A percentile compares a stretch with the other conserved stretches of the same genome.
Evolutionary conservation across 2,113 vertebrate species (phyloP).

Genomic region (Pluvianellus socialis): DNA sequence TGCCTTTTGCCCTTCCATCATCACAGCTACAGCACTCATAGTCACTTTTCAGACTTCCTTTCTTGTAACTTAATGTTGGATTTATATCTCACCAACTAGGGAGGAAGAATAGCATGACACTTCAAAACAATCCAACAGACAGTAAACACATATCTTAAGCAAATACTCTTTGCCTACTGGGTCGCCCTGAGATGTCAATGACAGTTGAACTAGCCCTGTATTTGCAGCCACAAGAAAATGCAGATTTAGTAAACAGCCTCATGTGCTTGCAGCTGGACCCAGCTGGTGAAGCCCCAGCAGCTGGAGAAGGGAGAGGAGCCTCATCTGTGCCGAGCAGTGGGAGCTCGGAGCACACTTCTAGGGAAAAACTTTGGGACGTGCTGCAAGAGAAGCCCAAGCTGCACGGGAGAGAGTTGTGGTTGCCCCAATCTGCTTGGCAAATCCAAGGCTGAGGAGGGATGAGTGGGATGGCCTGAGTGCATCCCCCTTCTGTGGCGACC

Average conservation of each 20-base stretch:
- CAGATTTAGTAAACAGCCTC: neutral
- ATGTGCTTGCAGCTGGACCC: neutral
- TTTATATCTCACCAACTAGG: neutral
- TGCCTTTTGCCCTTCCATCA: neutral
- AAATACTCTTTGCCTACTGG: neutral
- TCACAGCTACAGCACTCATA: neutral
- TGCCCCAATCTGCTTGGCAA: neutral
- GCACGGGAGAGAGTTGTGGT: no score
- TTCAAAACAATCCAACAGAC: neutral
- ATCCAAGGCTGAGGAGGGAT: neutral
- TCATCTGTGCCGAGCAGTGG: neutral
- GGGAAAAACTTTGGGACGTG: neutral
- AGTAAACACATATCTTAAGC: neutral
- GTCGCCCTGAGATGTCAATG: neutral
- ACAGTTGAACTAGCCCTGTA: neutral
- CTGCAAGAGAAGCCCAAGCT: neutral
- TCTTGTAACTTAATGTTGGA: neutral
- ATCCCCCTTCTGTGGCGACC: accelerated
- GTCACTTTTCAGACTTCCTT: neutral
- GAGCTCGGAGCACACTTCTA: accelerated
- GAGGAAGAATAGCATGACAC: neutral
- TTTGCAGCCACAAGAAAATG: neutral
- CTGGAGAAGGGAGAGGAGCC: neutral
- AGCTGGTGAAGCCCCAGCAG: neutral
- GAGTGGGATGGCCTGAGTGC: no score